Base-by-base conservation (phyloP, 2,797 vertebrate genomes). In the Acrossocheilus wenchowensis region DNA sequence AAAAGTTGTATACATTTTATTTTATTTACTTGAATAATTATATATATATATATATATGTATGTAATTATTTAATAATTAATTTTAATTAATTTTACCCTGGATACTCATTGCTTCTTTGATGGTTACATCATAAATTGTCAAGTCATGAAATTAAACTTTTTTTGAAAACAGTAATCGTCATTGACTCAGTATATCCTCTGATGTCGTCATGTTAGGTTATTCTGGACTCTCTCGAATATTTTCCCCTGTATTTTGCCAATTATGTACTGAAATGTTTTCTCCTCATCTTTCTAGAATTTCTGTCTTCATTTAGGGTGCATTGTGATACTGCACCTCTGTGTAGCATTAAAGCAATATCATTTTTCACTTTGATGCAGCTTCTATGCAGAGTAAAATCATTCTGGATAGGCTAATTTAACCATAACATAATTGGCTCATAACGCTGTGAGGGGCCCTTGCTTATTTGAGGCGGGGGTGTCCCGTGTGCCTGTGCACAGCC, bases 401-500 rank as follows among this genome's bases (percentile, higher is more conserved):
- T 62, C 54, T 43, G 15, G 36, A 78, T 17, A 41, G 14, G 77
- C 36, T 62, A 60, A 62, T 79, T 79, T 79, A 62, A 62, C 54
- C 39, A 15, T 60, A 43, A 26, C 4, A 17, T 79, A 79, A 62
- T 62, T 62, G 54, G 54, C 39, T 79, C 77, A 62, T 62, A 79
- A 57, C 36, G 23, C 54, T n/a, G 36, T 26, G 54, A 79, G 77
- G 39, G 12, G 77, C 23, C 54, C 14, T 26, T 43, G 77, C 54
- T 79, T 62, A 62, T 79, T 62, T 36, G 54, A 2, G 39, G 75
- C 36, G 54, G 54, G 77, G 54, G 54, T 78, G 77, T 62, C 77
- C 77, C 60, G 26, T 78, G 36, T 79, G 77, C 14, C 77, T 79
- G 54, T 62, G 54, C 77, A n/a, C 54, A 52, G 54, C 36, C 34